These are phyloP conservation scores for Centropristis striata DNA, from an alignment of 2,113 vertebrate species.

Conservation along the genomic window DNA sequence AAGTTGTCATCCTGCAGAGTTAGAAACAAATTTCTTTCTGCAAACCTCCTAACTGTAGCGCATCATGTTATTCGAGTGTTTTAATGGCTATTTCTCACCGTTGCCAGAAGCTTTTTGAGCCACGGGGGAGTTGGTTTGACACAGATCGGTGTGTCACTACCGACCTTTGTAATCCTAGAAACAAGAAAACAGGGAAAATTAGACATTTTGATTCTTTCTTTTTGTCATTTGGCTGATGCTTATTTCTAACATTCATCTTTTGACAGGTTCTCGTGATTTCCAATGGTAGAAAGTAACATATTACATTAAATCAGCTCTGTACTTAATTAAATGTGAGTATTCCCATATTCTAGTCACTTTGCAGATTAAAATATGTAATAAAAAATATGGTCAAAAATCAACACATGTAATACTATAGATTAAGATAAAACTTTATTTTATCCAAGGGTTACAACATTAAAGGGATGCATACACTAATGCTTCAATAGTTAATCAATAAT, in stretches of 20 bases:
- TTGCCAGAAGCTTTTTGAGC: accelerated
- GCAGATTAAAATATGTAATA: too few relatives aligned
- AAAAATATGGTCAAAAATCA: too few relatives aligned
- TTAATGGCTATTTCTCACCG: background rate
- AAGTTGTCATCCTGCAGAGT: background rate
- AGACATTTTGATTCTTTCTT: background rate
- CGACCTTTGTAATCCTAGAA: background rate
- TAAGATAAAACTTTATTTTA: too few relatives aligned
- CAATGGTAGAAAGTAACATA: too few relatives aligned
- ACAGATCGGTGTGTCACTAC: accelerated
- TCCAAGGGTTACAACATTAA: too few relatives aligned
- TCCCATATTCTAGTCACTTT: too few relatives aligned
- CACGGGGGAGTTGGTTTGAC: background rate
- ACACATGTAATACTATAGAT: too few relatives aligned
- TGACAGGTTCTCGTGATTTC: too few relatives aligned
- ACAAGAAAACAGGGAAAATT: background rate
- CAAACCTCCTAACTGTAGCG: background rate
- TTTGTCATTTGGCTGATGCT: background rate
- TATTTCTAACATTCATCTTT: background rate
- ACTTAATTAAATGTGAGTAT: too few relatives aligned
- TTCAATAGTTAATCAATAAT: too few relatives aligned
- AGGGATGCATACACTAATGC: too few relatives aligned
- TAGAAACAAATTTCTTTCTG: background rate
- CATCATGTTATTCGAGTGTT: background rate
- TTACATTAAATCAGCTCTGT: too few relatives aligned